A percentile compares a stretch with the other conserved stretches of the same genome.
These are phyloP conservation scores for Idaea biselata DNA, from an alignment of 2,888 invertebrate species.

Conservation along the genomic window DNA sequence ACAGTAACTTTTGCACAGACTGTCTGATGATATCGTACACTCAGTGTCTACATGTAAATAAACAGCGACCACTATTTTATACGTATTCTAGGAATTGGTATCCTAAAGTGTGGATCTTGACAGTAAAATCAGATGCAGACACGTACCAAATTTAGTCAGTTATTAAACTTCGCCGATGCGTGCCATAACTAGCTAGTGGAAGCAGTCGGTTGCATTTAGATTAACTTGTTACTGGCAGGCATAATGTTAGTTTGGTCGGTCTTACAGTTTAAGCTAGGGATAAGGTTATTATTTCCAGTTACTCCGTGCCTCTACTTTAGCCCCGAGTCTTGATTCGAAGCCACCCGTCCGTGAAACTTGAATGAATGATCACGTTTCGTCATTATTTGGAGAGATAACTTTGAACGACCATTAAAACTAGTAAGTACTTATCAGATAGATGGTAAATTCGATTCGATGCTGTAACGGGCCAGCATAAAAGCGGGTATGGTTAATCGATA, in stretches of 20 bases:
- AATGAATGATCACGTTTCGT: conserved; percentile 74
- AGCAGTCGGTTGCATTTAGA: conserved; percentile 76
- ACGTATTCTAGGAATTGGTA: neutral
- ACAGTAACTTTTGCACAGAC: conserved; percentile 56
- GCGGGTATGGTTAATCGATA: neutral
- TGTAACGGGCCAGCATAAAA: neutral
- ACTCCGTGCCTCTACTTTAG: conserved; percentile 64
- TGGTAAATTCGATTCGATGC: conserved; percentile 33
- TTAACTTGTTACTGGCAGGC: conserved; percentile 79
- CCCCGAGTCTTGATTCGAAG: conserved; percentile 69
- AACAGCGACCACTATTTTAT: neutral
- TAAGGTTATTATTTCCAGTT: conserved; percentile 80
- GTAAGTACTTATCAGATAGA: conserved; percentile 51
- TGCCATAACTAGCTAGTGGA: conserved; percentile 61
- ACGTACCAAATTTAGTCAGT: conserved; percentile 65
- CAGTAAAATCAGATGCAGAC: conserved; percentile 56
- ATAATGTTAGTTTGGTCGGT: conserved; percentile 76
- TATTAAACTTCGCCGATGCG: conserved; percentile 74
- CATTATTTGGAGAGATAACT: conserved; percentile 63
- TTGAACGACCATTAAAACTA: conserved; percentile 57
- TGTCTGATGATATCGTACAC: conserved; percentile 44
- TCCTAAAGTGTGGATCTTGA: conserved; percentile 31
- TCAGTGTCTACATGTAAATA: conserved; percentile 20
- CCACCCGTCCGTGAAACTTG: conserved; percentile 71
- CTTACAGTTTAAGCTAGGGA: conserved; percentile 68